Conservation (phyloP, 2,797 vertebrate species). For the Prionace glauca region DNA sequence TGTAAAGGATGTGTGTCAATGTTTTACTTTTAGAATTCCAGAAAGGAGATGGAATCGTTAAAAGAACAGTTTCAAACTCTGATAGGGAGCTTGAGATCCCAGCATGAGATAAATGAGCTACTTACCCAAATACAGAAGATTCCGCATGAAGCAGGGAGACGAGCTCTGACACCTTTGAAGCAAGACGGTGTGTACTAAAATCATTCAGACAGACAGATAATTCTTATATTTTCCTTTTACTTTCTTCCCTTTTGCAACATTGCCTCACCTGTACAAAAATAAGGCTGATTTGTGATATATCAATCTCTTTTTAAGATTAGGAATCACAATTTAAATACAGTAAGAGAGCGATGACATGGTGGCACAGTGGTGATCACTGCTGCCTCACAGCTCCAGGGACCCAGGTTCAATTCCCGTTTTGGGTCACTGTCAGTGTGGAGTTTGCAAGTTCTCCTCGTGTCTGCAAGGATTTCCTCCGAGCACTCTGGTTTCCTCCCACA, state of each 20-base stretch:
- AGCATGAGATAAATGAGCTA: background rate
- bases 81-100: background rate
- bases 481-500: too few relatives aligned
- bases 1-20: background rate
- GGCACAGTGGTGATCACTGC: too few relatives aligned
- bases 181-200: background rate
- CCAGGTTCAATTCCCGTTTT: too few relatives aligned
- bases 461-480: too few relatives aligned
- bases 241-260: background rate
- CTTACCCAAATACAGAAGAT: background rate
- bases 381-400: too few relatives aligned
- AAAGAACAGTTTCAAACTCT: slow-evolving; percentile 7
- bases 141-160: background rate
- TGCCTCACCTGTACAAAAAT: background rate
- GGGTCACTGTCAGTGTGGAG: too few relatives aligned
- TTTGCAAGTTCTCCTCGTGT: too few relatives aligned
- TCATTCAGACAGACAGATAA: background rate
- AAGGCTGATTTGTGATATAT: background rate
- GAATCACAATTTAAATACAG: background rate
- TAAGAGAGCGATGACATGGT: background rate
- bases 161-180: background rate
- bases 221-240: background rate
- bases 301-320: background rate
- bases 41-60: background rate
- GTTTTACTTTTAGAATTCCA: slow-evolving; percentile 27